phyloP scores from a whole-genome alignment of 2,113 vertebrate species.

The Anoura caudifer region DNA sequence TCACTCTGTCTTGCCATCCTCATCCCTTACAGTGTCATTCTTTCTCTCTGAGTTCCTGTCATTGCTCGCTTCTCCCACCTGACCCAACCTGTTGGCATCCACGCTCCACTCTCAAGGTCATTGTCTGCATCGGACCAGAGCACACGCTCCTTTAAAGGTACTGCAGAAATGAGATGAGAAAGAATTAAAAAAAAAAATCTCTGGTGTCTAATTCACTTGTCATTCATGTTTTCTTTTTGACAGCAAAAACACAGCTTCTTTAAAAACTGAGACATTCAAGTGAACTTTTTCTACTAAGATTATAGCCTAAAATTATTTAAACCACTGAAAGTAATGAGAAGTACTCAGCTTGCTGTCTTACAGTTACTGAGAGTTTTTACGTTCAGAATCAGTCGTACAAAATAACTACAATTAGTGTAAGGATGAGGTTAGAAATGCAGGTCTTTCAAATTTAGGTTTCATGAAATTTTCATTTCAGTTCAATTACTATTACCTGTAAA shows the following conservation, averaged over 20 bases:
- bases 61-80: background rate
- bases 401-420: background rate
- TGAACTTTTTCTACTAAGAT: background rate
- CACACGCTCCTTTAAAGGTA: background rate
- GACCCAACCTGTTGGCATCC: background rate
- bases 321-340: conserved; percentile 27
- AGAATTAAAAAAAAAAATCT: background rate
- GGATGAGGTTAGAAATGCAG: background rate
- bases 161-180: background rate
- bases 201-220: background rate
- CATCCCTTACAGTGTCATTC: background rate
- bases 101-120: background rate
- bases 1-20: background rate
- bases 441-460: background rate
- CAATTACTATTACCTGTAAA: background rate
- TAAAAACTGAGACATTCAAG: conserved; percentile 23
- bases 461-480: conserved; percentile 7
- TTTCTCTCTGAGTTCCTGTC: background rate
- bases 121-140: background rate
- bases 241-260: conserved; percentile 37
- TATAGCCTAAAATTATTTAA: conserved; percentile 39
- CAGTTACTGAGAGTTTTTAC: conserved; percentile 19
- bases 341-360: background rate
- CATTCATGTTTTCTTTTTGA: conserved; percentile 51
- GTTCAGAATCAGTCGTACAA: conserved; percentile 18